Base-by-base conservation (phyloP, 2,888 invertebrate species). In the Nemotelus pantherinus region DNA sequence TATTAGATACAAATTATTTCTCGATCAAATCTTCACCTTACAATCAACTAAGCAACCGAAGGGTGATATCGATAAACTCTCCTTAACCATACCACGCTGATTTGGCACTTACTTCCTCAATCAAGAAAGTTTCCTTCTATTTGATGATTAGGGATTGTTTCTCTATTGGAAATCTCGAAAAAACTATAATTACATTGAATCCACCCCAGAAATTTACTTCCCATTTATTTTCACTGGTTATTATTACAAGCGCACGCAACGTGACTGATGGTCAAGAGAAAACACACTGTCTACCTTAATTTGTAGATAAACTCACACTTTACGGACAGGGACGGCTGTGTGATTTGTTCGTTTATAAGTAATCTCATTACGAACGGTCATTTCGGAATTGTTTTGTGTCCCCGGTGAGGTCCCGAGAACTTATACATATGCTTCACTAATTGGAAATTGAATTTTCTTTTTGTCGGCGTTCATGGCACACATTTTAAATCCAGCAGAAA, bases 171-270 rank as follows among this genome's bases (percentile, higher is more conserved):
- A 25, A 25, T 25, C 25, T 25, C 25, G 25, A 75, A 71, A 68
- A 60, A 76, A 68, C 55, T 50, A 75, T 78, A 79, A 79, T 79
- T 79, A 79, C 77, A 74, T 77, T 67, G 74, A 78, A 67, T 76
- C 77, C 60, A 80, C 80, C 80, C 80, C 65, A 70, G 65, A 58
- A 80, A 77, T 79, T 80, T 77, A 78, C 78, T 80, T 79, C 77
- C 71, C 76, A 80, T 80, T 79, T 78, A 75, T 65, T 80, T 75
- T 74, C 41, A 60, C 60, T 53, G 74, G 57, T 25, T 25, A 25
- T 79, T 74, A 80, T 80, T 80, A 77, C 71, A 74, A 76, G 64
- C 68, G 60, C 80, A 79, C 78, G 80, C 80, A 80, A 74, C 41
- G 47, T 41, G 39, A 3, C 39, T 9, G 43, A 47, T 39, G 39